Evolutionary conservation across 2,888 invertebrate genomes (phyloP).

Genomic region (Cylloceria caligata): DNA sequence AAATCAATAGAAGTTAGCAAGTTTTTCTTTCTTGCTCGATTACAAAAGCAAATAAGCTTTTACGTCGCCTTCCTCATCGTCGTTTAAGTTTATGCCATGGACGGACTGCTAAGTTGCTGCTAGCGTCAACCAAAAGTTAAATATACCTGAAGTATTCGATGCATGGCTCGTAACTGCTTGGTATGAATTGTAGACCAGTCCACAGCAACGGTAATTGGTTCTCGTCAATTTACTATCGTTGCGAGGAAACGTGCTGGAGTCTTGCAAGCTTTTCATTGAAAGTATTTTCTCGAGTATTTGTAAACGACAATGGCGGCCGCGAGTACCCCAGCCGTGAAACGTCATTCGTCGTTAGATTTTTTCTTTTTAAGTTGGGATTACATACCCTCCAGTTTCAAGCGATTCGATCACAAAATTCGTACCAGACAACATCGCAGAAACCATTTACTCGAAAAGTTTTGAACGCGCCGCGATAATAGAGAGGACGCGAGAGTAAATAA

Average conservation of each 20-base stretch:
- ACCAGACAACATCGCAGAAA: neutral
- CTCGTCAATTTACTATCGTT: conserved; percentile 3
- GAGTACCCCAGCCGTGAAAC: neutral
- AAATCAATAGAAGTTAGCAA: neutral
- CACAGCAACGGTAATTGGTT: neutral
- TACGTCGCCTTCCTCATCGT: conserved; percentile 9
- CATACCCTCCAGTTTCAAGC: neutral
- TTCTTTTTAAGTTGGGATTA: neutral
- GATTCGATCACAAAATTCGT: conserved; percentile 2
- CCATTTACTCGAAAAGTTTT: conserved; percentile 10
- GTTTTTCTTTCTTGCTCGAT: conserved; percentile 26
- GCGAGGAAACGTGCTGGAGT: neutral
- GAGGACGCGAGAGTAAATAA: neutral
- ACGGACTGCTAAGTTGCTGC: conserved; percentile 13
- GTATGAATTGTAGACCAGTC: neutral
- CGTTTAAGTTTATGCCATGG: conserved; percentile 26
- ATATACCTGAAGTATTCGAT: conserved; percentile 32
- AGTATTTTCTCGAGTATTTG: conserved; percentile 34
- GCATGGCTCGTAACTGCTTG: neutral
- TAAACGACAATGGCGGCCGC: neutral
- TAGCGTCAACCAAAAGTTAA: conserved; percentile 41
- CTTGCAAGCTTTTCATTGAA: conserved; percentile 19
- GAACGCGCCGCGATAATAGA: conserved; percentile 20
- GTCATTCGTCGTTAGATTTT: neutral
- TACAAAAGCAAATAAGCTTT: conserved; percentile 30